Percentiles rank a stretch among this genome's conserved stretches.
Conservation (phyloP, 2,888 invertebrate species). For the Agonopterix heracliana region DNA sequence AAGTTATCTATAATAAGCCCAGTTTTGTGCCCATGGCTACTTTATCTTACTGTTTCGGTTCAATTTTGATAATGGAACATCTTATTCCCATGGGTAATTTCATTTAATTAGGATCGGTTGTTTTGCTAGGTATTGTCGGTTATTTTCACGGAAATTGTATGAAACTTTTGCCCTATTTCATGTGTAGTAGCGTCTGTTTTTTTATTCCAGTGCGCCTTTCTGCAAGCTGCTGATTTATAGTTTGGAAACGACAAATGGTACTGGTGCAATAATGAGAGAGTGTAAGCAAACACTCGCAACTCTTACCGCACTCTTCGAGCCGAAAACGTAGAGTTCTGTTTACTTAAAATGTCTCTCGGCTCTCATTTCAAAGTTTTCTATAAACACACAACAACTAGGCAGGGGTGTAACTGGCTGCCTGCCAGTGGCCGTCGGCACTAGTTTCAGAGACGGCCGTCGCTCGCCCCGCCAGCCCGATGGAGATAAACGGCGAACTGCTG, state of each 20-base stretch:
- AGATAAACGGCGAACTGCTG: constrained; percentile 36
- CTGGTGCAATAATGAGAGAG: too few species aligned
- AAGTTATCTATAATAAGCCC: neutral
- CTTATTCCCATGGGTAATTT: too few species aligned
- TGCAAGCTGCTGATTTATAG: too few species aligned
- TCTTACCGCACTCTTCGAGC: too few species aligned
- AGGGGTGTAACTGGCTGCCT: constrained; percentile 33
- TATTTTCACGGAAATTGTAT: too few species aligned
- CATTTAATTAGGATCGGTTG: too few species aligned
- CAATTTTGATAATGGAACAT: neutral
- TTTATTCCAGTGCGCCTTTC: too few species aligned
- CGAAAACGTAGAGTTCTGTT: neutral
- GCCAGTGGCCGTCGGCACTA: constrained; percentile 34
- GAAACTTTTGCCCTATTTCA: too few species aligned
- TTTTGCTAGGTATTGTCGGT: too few species aligned
- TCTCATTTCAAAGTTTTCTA: constrained; percentile 14
- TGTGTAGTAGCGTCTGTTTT: too few species aligned
- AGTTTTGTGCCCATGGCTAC: neutral
- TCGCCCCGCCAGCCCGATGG: constrained; percentile 22
- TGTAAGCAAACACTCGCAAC: too few species aligned
- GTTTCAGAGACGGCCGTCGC: constrained; percentile 22
- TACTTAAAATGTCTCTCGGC: neutral
- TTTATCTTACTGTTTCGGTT: neutral
- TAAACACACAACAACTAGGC: constrained; percentile 23
- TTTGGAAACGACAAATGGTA: too few species aligned